These are phyloP conservation scores for Sorex fumeus DNA, from an alignment of 2,113 vertebrate genomes.

Conservation along the genomic window DNA sequence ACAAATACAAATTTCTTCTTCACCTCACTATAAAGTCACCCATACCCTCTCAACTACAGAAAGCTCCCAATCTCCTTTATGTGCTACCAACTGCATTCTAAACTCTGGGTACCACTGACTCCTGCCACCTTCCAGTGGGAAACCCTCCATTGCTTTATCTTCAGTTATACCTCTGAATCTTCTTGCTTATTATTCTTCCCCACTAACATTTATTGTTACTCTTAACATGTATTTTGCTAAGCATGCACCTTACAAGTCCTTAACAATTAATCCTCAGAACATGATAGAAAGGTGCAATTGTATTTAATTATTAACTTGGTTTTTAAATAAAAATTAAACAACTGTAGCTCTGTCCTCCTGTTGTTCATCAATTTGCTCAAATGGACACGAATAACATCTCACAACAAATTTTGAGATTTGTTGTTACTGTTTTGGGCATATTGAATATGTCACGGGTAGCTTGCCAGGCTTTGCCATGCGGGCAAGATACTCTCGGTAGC, in stretches of 20 bases:
- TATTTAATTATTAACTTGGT: background rate
- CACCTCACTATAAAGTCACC: background rate
- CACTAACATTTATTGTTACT: background rate
- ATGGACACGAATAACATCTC: no score
- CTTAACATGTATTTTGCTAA: background rate
- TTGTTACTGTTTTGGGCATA: no score
- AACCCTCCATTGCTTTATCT: background rate
- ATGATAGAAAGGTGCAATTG: background rate
- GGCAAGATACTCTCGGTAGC: no score
- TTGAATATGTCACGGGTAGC: no score
- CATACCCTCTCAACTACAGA: background rate
- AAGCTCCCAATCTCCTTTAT: background rate
- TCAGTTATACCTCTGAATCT: background rate
- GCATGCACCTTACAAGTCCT: background rate
- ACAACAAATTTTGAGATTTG: no score
- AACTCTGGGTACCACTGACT: background rate
- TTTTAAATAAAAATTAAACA: conserved; percentile 10
- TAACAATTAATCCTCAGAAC: background rate
- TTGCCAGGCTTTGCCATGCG: no score
- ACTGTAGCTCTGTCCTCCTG: no score
- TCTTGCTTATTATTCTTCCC: background rate
- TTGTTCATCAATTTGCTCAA: no score
- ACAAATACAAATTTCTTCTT: background rate
- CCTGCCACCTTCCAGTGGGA: background rate
- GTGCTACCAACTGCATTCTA: background rate